Evolutionary conservation across 1,140 invertebrate species (phyloP), one percentile per base, ranked within the genome.

Genomic region (Drosophila lowei): DNA sequence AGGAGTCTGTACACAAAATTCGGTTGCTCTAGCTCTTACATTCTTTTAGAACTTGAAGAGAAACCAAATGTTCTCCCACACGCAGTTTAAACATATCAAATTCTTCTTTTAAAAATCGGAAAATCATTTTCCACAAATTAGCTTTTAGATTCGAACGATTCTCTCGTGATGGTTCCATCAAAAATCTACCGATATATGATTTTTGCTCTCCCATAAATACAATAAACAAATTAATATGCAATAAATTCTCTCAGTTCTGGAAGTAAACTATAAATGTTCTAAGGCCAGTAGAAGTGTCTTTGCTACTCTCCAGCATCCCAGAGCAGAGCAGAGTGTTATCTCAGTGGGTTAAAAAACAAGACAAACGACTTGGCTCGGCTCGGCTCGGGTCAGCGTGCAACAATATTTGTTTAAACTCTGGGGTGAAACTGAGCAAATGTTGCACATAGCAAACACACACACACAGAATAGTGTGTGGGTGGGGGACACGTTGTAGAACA

Each of bases 361-460:
- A 49, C 48, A 67, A 54, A 52, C 62, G 44, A 30, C 34, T 55
- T 5, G 5, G 4, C 23, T 25, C 23, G 23, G 5, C 5, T 25
- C 23, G 23, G 4, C 23, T 25, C 4, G 23, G 23, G 83, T 88
- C 83, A 86, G 74, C 63, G 75, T 89, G 83, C 75, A 83, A 88
- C 75, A 88, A 88, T 88, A 88, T 88, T 88, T 88, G 84, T 66
- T 54, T 88, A 83, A 89, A 88, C 83, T 76, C 60, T 63, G 74
- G 54, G 71, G 63, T 50, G 50, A 59, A 60, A 63, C 58, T 59
- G 50, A 49, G 62, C 50, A 85, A 85, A 86, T 65, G 67, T 47
- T 67, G 81, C 76, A 73, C 34, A 57, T 61, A 16, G 60, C 75
- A 63, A 77, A 77, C 56, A 77, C 43, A 44, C 11, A 47, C 56